Base-by-base conservation (phyloP, 2,888 invertebrate genomes). In the Heteropelma amictum region DNA sequence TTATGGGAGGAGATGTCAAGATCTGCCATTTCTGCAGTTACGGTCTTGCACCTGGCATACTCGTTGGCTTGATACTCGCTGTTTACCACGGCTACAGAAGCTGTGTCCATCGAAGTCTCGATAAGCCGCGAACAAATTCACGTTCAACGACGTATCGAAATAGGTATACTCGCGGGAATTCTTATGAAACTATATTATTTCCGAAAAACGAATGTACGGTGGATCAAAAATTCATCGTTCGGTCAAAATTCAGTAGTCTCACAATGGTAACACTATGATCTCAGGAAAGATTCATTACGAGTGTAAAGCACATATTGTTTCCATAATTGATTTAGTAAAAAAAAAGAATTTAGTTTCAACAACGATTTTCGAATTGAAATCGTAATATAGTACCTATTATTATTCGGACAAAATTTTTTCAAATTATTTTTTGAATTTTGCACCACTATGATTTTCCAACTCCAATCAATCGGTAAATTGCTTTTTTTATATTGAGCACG, bases 71-170 rank as follows among this genome's bases (percentile, higher is more conserved):
- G 1, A 72, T 77, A 12, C 78, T 89, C 33, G 85, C 82, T 2
- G 72, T 80, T 26, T 90, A 87, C 75, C 90, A 90, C 70, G 89
- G 88, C 10, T 90, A 89, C 69, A 83, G 89, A 49, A 83, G 83
- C 53, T 89, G 84, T 72, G 83, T 88, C 23, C 60, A 73, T 10
- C 75, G 79, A 40, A 79, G 70, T 28, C 72, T 85, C 2, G 82
- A 82, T 38, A 76, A 79, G 4, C 85, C 87, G 0, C 72, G 74
- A 28, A 58, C 78, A 2, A 17, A 79, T 8, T 8, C 69, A 2
- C 21, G 72, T 10, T 28, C 69, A 10, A 35, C 64, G 12, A 67
- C 60, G 21, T 79, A 79, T 33, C 72, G 65, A 40, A 79, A 71
- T 53, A 79, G 81, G 81, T 82, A 77, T n/a, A 38, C 51, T 23